A percentile compares a stretch with the other conserved stretches of the same genome.
These are phyloP conservation scores for Colossoma macropomum DNA, from an alignment of 2,113 vertebrate genomes.

Conservation along the genomic window DNA sequence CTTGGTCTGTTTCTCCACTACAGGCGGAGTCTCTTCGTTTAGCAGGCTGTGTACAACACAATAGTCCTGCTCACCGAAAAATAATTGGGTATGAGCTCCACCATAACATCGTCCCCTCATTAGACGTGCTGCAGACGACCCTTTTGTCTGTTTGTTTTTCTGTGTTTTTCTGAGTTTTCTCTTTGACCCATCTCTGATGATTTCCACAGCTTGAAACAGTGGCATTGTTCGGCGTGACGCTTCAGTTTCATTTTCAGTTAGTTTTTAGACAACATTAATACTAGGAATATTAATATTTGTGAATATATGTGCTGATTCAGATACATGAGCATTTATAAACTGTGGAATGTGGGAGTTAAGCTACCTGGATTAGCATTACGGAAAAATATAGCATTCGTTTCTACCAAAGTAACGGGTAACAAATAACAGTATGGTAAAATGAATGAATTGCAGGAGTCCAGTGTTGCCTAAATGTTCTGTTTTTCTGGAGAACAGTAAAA, in stretches of 20 bases:
- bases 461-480: too few species aligned
- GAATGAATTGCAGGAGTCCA: too few species aligned
- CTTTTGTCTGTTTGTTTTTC: constrained; percentile 7
- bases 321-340: too few species aligned
- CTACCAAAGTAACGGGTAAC: too few species aligned
- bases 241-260: too few species aligned
- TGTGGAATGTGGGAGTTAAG: too few species aligned
- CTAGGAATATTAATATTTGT: not conserved
- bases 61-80: constrained; percentile 2
- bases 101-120: constrained; percentile 20
- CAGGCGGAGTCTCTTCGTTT: not conserved
- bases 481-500: too few species aligned
- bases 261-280: not conserved
- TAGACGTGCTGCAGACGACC: not conserved
- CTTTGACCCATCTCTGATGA: not conserved
- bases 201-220: not conserved
- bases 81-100: constrained; percentile 34
- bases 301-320: too few species aligned
- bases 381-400: too few species aligned
- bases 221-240: too few species aligned
- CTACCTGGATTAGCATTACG: too few species aligned
- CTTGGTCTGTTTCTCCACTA: constrained; percentile 50
- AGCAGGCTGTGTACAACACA: not conserved
- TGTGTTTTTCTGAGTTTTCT: not conserved
- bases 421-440: too few species aligned